Evolutionary conservation across 2,888 invertebrate genomes (phyloP).

Genomic region (Pseudolycoriella hygida): DNA sequence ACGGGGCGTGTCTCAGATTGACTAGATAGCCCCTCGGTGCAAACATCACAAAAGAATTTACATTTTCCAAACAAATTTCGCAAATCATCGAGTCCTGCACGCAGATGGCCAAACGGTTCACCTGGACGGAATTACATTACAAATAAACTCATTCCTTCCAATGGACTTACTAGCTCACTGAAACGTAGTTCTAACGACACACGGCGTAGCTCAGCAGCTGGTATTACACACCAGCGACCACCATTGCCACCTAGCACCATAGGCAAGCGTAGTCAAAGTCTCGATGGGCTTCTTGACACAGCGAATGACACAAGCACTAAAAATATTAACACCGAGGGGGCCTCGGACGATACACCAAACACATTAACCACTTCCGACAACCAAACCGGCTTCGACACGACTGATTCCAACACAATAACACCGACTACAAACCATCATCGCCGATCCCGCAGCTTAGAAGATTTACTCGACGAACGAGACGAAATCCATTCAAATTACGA

Average conservation of each 20-base stretch:
- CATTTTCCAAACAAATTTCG: slow-evolving; percentile 36
- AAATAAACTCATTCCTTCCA: neutral
- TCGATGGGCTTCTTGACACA: slow-evolving; percentile 35
- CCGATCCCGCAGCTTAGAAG: slow-evolving; percentile 45
- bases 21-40: slow-evolving; percentile 54
- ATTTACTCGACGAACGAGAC: slow-evolving; percentile 32
- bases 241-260: slow-evolving; percentile 19
- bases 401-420: slow-evolving; percentile 15
- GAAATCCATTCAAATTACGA: slow-evolving; percentile 15
- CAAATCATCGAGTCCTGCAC: slow-evolving; percentile 46
- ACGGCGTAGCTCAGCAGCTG: slow-evolving; percentile 23
- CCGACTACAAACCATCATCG: slow-evolving; percentile 23
- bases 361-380: slow-evolving; percentile 6
- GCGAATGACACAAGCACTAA: slow-evolving; percentile 9
- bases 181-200: slow-evolving; percentile 17
- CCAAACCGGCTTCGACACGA: slow-evolving; percentile 7
- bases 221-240: slow-evolving; percentile 23
- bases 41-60: too few species aligned
- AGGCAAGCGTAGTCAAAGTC: slow-evolving; percentile 37
- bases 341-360: slow-evolving; percentile 9
- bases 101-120: slow-evolving; percentile 29
- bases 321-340: slow-evolving; percentile 11
- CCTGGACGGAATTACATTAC: slow-evolving; percentile 19
- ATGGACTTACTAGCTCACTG: neutral
- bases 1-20: slow-evolving; percentile 45